Percentiles rank a stretch among this genome's conserved stretches.
Evolutionary conservation across 2,888 invertebrate species (phyloP).

Genomic region (Hemaris fuciformis): DNA sequence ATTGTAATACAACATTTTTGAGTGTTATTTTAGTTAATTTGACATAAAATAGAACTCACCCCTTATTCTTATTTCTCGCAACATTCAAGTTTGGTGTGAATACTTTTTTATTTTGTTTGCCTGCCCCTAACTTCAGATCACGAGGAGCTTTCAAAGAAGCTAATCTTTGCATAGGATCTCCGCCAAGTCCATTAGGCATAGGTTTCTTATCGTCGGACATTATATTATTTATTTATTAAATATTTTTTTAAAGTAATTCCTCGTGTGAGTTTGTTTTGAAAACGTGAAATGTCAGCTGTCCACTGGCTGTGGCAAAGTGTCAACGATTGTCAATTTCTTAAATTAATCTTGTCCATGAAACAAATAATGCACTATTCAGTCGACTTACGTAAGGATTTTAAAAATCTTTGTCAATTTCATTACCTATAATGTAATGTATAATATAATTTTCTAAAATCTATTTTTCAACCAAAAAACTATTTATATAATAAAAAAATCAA

Average conservation of each 20-base stretch:
- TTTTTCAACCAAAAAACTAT: too few relatives aligned
- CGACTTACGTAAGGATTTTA: too few relatives aligned
- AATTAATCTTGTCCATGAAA: too few relatives aligned
- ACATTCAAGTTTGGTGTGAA: slow-evolving; percentile 83
- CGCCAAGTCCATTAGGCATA: slow-evolving; percentile 51
- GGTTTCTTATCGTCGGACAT: slow-evolving; percentile 61
- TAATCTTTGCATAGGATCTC: slow-evolving; percentile 65
- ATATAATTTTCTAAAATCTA: too few relatives aligned
- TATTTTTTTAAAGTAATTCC: background rate
- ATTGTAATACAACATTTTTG: too few relatives aligned
- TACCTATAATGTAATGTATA: too few relatives aligned
- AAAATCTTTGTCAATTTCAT: too few relatives aligned
- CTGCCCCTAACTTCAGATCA: slow-evolving; percentile 80
- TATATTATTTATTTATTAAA: slow-evolving; percentile 8
- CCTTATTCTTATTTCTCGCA: slow-evolving; percentile 81
- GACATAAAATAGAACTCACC: too few relatives aligned
- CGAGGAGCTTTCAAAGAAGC: slow-evolving; percentile 79
- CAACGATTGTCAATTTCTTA: too few relatives aligned
- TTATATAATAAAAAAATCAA: too few relatives aligned
- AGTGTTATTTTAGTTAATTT: too few relatives aligned
- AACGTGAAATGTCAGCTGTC: background rate
- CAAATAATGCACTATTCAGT: too few relatives aligned
- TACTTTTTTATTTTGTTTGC: slow-evolving; percentile 78
- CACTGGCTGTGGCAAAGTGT: background rate
- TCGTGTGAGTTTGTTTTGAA: background rate